These are phyloP conservation scores for Diplolepis rosae DNA, from an alignment of 2,888 invertebrate species.

Conservation along the genomic window DNA sequence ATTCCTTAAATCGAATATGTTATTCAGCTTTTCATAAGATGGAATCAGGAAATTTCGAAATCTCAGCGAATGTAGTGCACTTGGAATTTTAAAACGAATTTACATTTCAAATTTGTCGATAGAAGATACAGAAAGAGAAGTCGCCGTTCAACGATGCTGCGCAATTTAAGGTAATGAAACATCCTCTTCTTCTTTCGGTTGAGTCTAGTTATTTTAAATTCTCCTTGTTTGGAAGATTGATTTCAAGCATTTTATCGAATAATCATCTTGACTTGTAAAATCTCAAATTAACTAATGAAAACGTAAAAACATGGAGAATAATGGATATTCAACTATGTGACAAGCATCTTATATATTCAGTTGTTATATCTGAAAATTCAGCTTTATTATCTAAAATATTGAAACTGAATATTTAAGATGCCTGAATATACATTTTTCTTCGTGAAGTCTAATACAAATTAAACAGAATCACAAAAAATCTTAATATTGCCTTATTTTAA, in stretches of 20 bases:
- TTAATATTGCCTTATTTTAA: no score
- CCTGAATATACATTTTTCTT: no score
- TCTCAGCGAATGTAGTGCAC: slow-evolving; percentile 8
- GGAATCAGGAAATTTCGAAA: background rate
- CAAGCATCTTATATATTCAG: no score
- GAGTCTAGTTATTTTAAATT: slow-evolving; percentile 9
- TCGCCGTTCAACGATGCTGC: slow-evolving; percentile 21
- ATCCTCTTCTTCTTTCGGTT: slow-evolving; percentile 23
- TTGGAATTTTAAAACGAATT: slow-evolving; percentile 14
- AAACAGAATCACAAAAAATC: no score
- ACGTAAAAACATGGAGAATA: no score
- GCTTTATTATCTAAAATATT: no score
- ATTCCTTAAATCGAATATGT: background rate
- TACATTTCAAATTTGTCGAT: slow-evolving; percentile 23
- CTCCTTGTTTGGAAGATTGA: background rate
- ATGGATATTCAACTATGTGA: no score
- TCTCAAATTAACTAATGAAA: background rate
- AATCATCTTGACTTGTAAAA: background rate
- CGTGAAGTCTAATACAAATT: no score
- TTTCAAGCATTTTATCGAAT: background rate
- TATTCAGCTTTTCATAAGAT: background rate
- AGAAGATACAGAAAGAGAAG: slow-evolving; percentile 15
- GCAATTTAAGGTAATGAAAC: slow-evolving; percentile 29
- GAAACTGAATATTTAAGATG: no score
- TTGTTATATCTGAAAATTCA: no score